phyloP scores from a whole-genome alignment of 2,797 vertebrate genomes.

The Adelosebastes latens region DNA sequence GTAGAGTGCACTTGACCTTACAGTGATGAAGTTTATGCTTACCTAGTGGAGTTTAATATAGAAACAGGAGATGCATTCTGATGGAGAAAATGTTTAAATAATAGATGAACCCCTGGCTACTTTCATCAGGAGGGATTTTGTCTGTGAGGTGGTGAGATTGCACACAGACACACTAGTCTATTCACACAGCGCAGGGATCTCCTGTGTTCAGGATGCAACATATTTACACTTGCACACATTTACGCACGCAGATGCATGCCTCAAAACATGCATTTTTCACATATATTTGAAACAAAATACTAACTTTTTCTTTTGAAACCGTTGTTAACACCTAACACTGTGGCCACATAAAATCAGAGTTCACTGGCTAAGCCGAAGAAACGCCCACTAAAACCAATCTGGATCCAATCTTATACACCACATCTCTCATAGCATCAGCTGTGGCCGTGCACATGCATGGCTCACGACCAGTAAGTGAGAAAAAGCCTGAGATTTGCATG shows the following conservation, averaged over 20 bases:
- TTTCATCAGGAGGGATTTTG: conserved; percentile 74
- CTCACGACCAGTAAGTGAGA: conserved; percentile 32
- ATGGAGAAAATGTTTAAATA: conserved; percentile 84
- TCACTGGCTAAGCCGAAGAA: conserved; percentile 37
- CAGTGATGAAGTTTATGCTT: conserved; percentile 69
- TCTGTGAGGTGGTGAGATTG: conserved; percentile 65
- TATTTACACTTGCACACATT: conserved; percentile 5
- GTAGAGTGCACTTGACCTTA: conserved; percentile 60
- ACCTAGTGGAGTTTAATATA: conserved; percentile 80
- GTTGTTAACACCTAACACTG: background rate
- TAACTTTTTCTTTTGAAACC: conserved; percentile 2
- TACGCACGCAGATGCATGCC: background rate
- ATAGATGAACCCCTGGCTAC: conserved; percentile 84
- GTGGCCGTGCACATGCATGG: conserved; percentile 29
- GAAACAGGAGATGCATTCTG: conserved; percentile 82
- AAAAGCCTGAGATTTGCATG: conserved; percentile 59
- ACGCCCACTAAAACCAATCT: conserved; percentile 53
- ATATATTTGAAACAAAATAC: background rate
- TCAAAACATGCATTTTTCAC: background rate
- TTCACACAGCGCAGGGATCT: conserved; percentile 19
- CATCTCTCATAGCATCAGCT: conserved; percentile 46
- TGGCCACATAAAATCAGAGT: conserved; percentile 4
- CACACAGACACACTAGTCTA: conserved; percentile 36
- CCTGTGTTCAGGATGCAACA: conserved; percentile 10
- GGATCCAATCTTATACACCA: conserved; percentile 38